A percentile compares a stretch with the other conserved stretches of the same genome.
Conservation (phyloP, 2,113 vertebrate genomes). For the Xenotilapia caudafasciata region DNA sequence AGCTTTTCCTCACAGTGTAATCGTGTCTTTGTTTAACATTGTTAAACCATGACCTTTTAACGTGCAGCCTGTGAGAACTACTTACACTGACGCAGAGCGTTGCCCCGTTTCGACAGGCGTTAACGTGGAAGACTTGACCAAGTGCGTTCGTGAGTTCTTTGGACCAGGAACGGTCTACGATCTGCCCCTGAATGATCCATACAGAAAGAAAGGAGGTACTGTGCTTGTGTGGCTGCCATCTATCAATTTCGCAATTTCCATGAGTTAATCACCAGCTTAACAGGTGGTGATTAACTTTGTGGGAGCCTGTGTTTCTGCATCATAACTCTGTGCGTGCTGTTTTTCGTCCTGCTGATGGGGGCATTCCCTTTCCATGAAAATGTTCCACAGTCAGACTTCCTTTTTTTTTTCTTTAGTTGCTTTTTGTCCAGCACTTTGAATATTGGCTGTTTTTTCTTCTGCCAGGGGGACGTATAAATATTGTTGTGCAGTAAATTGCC, state of each 20-base stretch:
- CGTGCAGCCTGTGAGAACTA: neutral
- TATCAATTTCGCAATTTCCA: neutral
- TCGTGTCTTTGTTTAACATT: neutral
- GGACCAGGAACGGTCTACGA: slow-evolving; percentile 63
- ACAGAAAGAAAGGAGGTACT: slow-evolving; percentile 62
- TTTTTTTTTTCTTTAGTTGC: neutral
- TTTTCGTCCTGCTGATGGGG: neutral
- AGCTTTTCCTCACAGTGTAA: neutral
- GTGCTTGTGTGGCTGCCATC: neutral
- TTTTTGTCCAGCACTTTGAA: neutral
- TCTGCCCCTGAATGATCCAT: slow-evolving; percentile 64
- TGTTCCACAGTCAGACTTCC: slow-evolving; percentile 9
- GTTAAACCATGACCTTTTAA: neutral
- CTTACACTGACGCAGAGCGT: neutral
- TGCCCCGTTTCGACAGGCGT: slow-evolving; percentile 35
- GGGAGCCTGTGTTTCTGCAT: neutral
- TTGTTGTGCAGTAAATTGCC: neutral
- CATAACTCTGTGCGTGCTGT: neutral
- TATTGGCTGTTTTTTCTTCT: neutral
- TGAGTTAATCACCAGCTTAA: neutral
- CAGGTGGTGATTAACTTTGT: neutral
- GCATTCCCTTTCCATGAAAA: neutral
- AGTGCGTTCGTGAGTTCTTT: slow-evolving; percentile 57
- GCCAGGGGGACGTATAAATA: neutral
- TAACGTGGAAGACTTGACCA: slow-evolving; percentile 51